Evolutionary conservation across 1,140 invertebrate genomes (phyloP), one percentile per base, ranked within the genome.

Genomic region (Cardiocondyla obscurior): DNA sequence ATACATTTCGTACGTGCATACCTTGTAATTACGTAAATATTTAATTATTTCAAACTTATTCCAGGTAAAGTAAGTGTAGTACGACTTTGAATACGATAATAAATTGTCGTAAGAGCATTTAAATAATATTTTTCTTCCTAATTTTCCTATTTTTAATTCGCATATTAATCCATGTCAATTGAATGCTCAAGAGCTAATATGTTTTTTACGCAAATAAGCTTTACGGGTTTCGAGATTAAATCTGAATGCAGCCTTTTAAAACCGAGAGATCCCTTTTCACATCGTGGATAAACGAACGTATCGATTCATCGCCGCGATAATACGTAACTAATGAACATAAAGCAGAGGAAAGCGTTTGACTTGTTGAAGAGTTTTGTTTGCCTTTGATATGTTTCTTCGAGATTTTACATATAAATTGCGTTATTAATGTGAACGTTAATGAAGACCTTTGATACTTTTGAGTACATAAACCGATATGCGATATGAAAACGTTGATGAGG

Each of bases 401-500:
- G 74, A 69, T 79, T 79, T 79, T 79, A 79, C 74, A 79, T 79
- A 79, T 79, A 79, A 79, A 79, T 79, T 67, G 62, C 46, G 74
- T 79, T 79, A 79, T 79, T 79, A 79, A 79, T 79, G 46, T 39
- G 46, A 79, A 53, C 49, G 49, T 42, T 79, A 69, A 79, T 79
- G 49, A 79, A 79, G 46, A 69, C 74, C 62, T 69, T 79, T 79
- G 74, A 79, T 79, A 69, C 25, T 39, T 79, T 53, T 33, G 22
- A 53, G 19, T 79, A 44, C n/a, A 53, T 77, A 77, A 79, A 79
- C 62, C 62, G 49, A 79, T 69, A 79, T 7, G 46, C 7, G 74
- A 79, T 69, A 67, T 55, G 62, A 7, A 67, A 55, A 69, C 62
- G 49, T 74, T 74, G 72, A 74, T 28, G 74, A 30, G 62, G 6